These are phyloP conservation scores for Atherinosoma microstoma DNA, from an alignment of 2,797 vertebrate genomes.

Conservation along the genomic window DNA sequence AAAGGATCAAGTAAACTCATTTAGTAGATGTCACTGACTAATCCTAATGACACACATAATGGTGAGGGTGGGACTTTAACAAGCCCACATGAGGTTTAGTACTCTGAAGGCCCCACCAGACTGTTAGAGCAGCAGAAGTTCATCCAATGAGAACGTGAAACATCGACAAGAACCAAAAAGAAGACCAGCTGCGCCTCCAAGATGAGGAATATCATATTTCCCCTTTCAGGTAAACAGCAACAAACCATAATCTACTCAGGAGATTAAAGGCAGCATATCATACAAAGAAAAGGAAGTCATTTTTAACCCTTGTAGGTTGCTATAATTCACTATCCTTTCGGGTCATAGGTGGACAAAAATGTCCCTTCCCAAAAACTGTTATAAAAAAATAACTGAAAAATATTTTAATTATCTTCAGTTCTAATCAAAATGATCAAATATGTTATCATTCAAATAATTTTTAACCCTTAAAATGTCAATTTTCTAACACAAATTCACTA, in stretches of 20 bases:
- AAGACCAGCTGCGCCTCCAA: background rate
- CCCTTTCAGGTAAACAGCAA: background rate
- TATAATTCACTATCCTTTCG: no score
- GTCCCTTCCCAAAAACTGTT: no score
- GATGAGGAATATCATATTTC: background rate
- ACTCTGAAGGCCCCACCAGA: background rate
- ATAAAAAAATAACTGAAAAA: no score
- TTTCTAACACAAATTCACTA: no score
- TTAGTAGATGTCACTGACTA: background rate
- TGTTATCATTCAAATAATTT: no score
- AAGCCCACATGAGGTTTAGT: background rate
- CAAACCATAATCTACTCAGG: background rate
- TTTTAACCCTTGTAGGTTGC: no score
- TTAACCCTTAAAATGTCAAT: no score
- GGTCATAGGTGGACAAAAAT: no score
- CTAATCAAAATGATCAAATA: no score
- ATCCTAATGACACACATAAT: background rate
- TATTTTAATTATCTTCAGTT: no score
- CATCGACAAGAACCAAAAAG: background rate
- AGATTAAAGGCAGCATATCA: background rate
- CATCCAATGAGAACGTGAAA: background rate
- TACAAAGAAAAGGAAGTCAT: background rate
- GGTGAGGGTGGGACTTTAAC: background rate
- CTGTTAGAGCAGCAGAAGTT: background rate
- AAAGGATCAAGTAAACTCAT: background rate